Evolutionary conservation across 1,140 invertebrate genomes (phyloP).

Genomic region (Artemia franciscana): DNA sequence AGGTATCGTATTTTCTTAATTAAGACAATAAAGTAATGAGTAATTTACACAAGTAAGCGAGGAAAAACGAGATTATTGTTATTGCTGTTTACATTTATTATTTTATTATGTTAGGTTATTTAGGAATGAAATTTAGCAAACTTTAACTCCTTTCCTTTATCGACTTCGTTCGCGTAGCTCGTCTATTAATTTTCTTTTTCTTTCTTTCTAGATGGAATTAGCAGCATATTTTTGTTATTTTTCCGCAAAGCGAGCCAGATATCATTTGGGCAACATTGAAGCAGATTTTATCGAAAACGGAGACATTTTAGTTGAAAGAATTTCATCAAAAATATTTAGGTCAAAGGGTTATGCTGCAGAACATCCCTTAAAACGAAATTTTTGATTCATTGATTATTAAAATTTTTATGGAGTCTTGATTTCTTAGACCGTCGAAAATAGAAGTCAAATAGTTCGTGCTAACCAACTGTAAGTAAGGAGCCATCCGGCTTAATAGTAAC

Average conservation of each 20-base stretch:
- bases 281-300: constrained; percentile 17
- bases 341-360: constrained; percentile 31
- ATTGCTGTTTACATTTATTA: neutral
- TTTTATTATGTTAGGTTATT: neutral
- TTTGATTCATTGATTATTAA: constrained; percentile 16
- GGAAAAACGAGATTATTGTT: neutral
- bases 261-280: neutral
- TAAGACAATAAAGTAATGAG: too few relatives aligned
- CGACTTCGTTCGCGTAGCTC: neutral
- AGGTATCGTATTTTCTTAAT: too few relatives aligned
- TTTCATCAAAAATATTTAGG: constrained; percentile 26
- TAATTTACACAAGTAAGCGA: neutral
- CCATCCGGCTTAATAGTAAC: too few relatives aligned
- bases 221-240: neutral
- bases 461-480: too few relatives aligned
- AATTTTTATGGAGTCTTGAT: too few relatives aligned
- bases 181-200: neutral
- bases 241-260: neutral
- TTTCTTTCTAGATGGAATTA: neutral
- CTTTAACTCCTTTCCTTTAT: too few relatives aligned
- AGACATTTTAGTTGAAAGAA: constrained; percentile 17
- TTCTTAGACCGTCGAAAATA: too few relatives aligned
- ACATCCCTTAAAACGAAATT: constrained; percentile 37
- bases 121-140: neutral
- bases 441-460: too few relatives aligned